Evolutionary conservation across 1,140 invertebrate species (phyloP), one percentile per base, ranked within the genome.

Genomic region (Dendrolimus punctatus): DNA sequence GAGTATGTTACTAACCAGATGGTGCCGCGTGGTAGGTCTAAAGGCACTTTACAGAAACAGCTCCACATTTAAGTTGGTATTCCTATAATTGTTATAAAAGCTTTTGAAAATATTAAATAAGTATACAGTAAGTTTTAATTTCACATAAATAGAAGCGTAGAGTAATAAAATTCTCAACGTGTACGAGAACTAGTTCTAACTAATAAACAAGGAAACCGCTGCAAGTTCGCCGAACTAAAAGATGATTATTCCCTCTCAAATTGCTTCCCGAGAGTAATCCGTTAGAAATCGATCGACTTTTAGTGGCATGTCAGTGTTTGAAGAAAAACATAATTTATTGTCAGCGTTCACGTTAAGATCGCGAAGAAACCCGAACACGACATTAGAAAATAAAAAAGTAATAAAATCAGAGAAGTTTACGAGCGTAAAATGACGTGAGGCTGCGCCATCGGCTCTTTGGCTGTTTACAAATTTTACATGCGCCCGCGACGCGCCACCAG

Each of bases 221-320:
- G 42, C 54, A 60, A 63, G 68, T 85, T 86, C 80, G 71, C 49
- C 76, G 83, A 86, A 86, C 59, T 66, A 59, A 57, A 66, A 62
- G 64, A 69, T 76, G 73, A 82, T 85, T 80, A 83, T 73, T 74
- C 62, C 64, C 61, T 60, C 73, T 80, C 75, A 73, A 73, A 78
- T 80, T 73, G 76, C 72, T 83, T 78, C 72, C 70, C 63, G 71
- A 65, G 76, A 75, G 73, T 75, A 76, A 86, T 86, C 79, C 83
- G 83, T 84, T 86, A 82, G 83, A 82, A 86, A 85, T 85, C 80
- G 77, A 85, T 85, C 79, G 76, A 68, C 58, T 82, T 83, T 84
- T 86, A 84, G 76, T 83, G 73, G 70, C 83, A 78, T 86, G 83
- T 86, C 83, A 86, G 80, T 71, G 72, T 81, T 84, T 77, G 71